A percentile compares a stretch with the other conserved stretches of the same genome.
phyloP scores from a whole-genome alignment of 2,888 invertebrate species.

The Drosophila cognata region DNA sequence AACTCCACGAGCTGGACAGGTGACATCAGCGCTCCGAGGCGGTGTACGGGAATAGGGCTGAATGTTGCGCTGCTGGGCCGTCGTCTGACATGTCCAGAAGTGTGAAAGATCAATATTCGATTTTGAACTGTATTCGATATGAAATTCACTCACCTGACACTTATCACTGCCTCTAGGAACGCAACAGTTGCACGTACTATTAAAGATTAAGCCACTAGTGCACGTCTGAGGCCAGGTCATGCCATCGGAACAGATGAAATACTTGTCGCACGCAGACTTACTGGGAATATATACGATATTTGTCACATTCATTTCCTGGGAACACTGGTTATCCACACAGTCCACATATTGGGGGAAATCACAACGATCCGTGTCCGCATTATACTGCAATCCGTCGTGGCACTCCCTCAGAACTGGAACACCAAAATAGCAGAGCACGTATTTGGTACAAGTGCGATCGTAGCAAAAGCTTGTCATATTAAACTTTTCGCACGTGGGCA shows the following conservation, averaged over 20 bases:
- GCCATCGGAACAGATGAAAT: conserved; percentile 81
- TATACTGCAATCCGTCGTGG: conserved; percentile 81
- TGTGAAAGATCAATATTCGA: background rate
- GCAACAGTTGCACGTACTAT: conserved; percentile 71
- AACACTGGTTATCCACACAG: conserved; percentile 79
- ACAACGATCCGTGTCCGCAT: conserved; percentile 79
- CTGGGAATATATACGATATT: conserved; percentile 75
- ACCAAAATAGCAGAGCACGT: conserved; percentile 76
- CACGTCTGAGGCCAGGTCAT: conserved; percentile 67
- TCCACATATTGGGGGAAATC: conserved; percentile 82
- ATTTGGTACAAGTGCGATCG: conserved; percentile 81
- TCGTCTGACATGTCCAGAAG: conserved; percentile 47
- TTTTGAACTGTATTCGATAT: background rate
- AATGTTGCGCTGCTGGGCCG: conserved; percentile 68
- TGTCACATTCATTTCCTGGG: conserved; percentile 50
- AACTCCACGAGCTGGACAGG: conserved; percentile 76
- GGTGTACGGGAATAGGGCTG: conserved; percentile 75
- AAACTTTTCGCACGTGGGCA: conserved; percentile 29
- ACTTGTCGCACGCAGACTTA: conserved; percentile 72
- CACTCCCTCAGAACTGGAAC: conserved; percentile 75
- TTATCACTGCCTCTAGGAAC: conserved; percentile 61
- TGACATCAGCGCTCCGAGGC: conserved; percentile 78
- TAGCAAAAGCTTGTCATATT: conserved; percentile 71
- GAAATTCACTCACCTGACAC: conserved; percentile 68
- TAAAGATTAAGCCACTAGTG: conserved; percentile 65